Conservation (phyloP, 2,888 invertebrate genomes). For the Platynereis dumerilii region DNA sequence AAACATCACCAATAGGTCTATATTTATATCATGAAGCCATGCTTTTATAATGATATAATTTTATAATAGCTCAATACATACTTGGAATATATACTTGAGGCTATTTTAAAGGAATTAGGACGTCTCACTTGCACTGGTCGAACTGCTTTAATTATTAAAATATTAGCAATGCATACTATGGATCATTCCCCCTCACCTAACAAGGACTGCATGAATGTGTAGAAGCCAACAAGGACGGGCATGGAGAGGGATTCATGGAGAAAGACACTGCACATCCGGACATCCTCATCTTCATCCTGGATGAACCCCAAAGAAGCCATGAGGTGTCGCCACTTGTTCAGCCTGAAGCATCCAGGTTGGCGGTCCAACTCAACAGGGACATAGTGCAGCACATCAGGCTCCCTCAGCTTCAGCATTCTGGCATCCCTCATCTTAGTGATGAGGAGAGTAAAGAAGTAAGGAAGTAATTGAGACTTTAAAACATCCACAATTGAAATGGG, state of each 20-base stretch:
- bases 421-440: slow-evolving; percentile 12
- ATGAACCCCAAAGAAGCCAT: slow-evolving; percentile 21
- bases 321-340: slow-evolving; percentile 23
- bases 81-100: no score
- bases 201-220: slow-evolving; percentile 9
- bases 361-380: slow-evolving; percentile 11
- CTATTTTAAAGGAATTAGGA: no score
- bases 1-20: no score
- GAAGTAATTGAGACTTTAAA: not conserved
- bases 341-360: slow-evolving; percentile 9
- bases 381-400: slow-evolving; percentile 1
- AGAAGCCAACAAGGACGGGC: slow-evolving; percentile 11
- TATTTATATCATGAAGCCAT: no score
- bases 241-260: slow-evolving; percentile 6
- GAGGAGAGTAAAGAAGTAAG: not conserved
- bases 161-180: no score
- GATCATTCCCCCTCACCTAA: slow-evolving; percentile 9
- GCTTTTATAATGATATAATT: no score
- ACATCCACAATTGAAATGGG: not conserved
- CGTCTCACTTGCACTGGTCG: no score
- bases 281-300: slow-evolving; percentile 18
- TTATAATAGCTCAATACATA: no score
- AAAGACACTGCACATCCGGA: slow-evolving; percentile 15
- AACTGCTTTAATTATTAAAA: no score
- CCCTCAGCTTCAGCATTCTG: slow-evolving; percentile 7